These are phyloP conservation scores for Acyrthosiphon pisum DNA, from an alignment of 1,140 invertebrate species.

Conservation along the genomic window DNA sequence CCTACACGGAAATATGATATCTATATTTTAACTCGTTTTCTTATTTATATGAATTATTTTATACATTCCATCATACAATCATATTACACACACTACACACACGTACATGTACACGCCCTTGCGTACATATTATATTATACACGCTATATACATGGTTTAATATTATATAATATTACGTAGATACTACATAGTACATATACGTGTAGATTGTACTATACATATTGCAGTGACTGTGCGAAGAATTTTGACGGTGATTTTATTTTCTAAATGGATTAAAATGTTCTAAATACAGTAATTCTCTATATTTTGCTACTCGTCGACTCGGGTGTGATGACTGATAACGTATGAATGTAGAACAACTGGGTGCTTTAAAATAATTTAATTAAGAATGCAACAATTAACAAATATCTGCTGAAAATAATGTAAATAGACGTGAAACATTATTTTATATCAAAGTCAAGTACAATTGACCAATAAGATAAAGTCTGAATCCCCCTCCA, in stretches of 20 bases:
- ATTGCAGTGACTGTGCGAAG: neutral
- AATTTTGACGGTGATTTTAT: neutral
- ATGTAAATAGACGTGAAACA: neutral
- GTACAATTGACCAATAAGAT: neutral
- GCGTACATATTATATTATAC: neutral
- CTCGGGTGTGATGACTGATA: neutral
- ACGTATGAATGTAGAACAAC: too few species aligned
- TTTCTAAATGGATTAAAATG: neutral
- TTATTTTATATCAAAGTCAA: neutral
- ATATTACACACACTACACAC: neutral
- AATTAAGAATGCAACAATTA: neutral
- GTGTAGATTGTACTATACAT: neutral
- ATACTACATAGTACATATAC: neutral
- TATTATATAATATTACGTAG: neutral
- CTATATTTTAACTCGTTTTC: neutral
- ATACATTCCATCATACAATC: neutral
- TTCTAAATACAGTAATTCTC: neutral
- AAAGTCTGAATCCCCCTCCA: neutral
- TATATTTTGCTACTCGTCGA: neutral
- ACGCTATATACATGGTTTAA: neutral
- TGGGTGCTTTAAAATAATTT: neutral
- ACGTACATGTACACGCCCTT: neutral
- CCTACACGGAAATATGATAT: neutral
- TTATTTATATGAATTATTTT: conserved; percentile 1
- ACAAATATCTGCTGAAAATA: neutral